A percentile compares a stretch with the other conserved stretches of the same genome.
Conservation (phyloP, 2,797 vertebrate species). For the Glossophaga mutica region DNA sequence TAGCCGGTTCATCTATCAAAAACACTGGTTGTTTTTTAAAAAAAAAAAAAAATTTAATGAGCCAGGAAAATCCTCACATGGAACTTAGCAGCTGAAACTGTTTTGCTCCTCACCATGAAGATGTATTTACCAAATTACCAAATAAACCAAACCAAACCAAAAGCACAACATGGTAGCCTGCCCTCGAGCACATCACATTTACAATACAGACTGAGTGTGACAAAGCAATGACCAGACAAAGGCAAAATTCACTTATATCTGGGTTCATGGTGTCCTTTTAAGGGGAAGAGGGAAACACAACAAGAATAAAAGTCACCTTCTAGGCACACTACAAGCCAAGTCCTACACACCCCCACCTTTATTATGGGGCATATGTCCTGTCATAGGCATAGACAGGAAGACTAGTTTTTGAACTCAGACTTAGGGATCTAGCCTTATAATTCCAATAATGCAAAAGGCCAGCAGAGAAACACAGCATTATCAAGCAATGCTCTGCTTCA, state of each 20-base stretch:
- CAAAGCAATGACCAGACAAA: neutral
- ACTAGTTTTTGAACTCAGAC: neutral
- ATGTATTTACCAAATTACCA: constrained; percentile 9
- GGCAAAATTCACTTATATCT: neutral
- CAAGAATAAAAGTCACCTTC: neutral
- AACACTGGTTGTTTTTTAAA: neutral
- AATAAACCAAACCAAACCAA: neutral
- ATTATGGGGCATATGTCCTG: too few species aligned
- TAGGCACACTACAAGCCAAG: neutral
- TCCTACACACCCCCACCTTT: neutral
- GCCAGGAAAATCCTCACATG: neutral
- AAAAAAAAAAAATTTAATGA: neutral
- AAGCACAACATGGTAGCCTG: neutral
- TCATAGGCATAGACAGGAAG: neutral
- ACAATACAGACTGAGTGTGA: neutral
- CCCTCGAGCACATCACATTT: neutral
- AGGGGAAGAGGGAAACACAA: neutral
- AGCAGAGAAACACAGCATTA: neutral
- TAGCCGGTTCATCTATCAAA: neutral
- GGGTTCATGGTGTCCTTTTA: neutral
- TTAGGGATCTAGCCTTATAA: neutral
- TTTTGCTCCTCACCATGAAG: neutral
- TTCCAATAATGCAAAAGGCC: neutral
- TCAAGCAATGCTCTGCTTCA: neutral
- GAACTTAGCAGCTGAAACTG: neutral